Evolutionary conservation across 2,888 invertebrate genomes (phyloP), one percentile per base, ranked within the genome.

Genomic region (Sussaba pulchella): DNA sequence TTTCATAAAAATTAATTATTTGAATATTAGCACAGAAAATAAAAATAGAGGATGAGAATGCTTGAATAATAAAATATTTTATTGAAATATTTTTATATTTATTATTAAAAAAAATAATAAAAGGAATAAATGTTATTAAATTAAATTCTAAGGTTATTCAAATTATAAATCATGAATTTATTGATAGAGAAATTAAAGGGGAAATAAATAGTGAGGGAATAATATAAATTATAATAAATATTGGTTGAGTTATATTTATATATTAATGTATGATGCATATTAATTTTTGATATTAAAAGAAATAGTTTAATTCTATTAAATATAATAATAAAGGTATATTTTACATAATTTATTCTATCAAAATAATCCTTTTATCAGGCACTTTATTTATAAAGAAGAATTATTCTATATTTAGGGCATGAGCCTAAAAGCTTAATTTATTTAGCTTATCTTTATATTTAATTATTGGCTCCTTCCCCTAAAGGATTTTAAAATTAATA

Each of bases 71-170:
- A 91, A 95, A 95, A 89, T 95, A 95, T 93, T 94, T 94, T 92
- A 95, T 88, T 2, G 64, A 12, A 17, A 63, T 0, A 93, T 92
- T 47, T 77, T 83, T 81, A 71, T 31, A 59, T 47, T n/a, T 54
- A 72, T 71, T 69, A 71, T 83, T 83, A 21, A 43, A 59, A 50
- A 92, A 92, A 83, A 92, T 93, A 91, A 94, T 93, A 88, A 94
- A 84, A 79, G 94, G 94, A 61, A 94, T 94, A 93, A 94, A 94
- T 87, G 94, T 93, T 87, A 95, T 89, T 85, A 95, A 86, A 92
- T 95, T 95, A 92, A 95, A 94, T 94, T 95, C 95, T 93, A 95
- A 91, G 0, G 94, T 94, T 92, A 95, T 94, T 94, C 94, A 95
- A 89, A 92, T 91, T 84, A 90, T 84, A 86, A 93, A 83, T 87